Percentiles rank a stretch among this genome's conserved stretches.
phyloP scores from a whole-genome alignment of 2,113 vertebrate species.

The Brachyhypopomus gauderio region DNA sequence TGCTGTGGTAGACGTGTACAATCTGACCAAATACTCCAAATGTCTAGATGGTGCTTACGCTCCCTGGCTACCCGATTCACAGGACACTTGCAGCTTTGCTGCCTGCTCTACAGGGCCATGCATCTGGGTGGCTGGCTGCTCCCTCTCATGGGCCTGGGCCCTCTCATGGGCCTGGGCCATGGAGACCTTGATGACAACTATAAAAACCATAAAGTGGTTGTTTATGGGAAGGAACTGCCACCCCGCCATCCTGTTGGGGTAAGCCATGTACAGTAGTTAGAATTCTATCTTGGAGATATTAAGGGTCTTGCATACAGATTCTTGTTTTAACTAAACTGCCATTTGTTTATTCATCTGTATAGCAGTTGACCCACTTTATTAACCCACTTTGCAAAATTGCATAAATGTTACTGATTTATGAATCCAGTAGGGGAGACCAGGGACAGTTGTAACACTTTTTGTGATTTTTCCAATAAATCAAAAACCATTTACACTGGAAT shows the following conservation, averaged over 20 bases:
- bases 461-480: too few species aligned
- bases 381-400: not conserved
- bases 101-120: conserved; percentile 6
- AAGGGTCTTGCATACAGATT: not conserved
- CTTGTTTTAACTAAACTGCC: not conserved
- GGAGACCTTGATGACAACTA: not conserved
- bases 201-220: not conserved
- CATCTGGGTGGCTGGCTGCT: not conserved
- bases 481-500: too few species aligned
- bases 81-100: conserved; percentile 14
- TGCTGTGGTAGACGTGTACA: not conserved
- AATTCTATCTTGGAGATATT: not conserved
- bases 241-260: not conserved
- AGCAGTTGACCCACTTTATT: not conserved
- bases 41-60: not conserved
- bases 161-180: conserved; percentile 26
- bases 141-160: conserved; percentile 28
- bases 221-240: not conserved
- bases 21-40: not conserved
- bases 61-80: conserved; percentile 24
- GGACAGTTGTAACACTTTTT: too few species aligned
- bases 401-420: not conserved
- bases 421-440: too few species aligned
- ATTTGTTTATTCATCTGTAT: not conserved
- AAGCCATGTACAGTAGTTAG: not conserved